phyloP scores from a whole-genome alignment of 2,888 invertebrate species.

The Sminthurides aquaticus region DNA sequence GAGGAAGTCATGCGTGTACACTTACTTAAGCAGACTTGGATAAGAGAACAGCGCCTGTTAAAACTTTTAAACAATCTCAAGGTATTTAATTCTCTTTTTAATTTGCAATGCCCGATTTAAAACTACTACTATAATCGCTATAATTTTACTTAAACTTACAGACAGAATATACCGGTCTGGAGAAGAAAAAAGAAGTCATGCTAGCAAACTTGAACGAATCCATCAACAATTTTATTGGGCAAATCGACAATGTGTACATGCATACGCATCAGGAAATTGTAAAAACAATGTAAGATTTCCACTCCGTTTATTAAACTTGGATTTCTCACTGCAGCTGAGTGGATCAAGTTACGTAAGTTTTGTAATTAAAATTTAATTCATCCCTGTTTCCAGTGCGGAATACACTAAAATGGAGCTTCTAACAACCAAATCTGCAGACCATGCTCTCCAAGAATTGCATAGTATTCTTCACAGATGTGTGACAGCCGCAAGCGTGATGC shows the following conservation, averaged over 20 bases:
- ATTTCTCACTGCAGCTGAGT: no score
- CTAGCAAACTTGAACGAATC: slow-evolving; percentile 20
- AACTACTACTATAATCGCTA: not conserved
- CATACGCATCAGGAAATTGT: slow-evolving; percentile 21
- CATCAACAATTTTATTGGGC: slow-evolving; percentile 22
- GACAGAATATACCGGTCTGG: slow-evolving; percentile 15
- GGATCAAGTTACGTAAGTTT: no score
- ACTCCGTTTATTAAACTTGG: not conserved
- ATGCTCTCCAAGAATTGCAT: slow-evolving; percentile 20
- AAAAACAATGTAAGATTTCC: slow-evolving; percentile 13
- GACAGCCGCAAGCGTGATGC: slow-evolving; percentile 11
- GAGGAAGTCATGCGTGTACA: slow-evolving; percentile 23
- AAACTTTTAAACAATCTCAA: slow-evolving; percentile 7
- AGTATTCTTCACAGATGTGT: slow-evolving; percentile 19
- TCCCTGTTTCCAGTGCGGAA: slow-evolving; percentile 11
- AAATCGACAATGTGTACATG: slow-evolving; percentile 22
- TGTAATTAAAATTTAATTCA: not conserved
- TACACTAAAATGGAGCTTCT: slow-evolving; percentile 25
- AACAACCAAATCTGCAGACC: slow-evolving; percentile 21
- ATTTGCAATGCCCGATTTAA: no score
- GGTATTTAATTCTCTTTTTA: not conserved
- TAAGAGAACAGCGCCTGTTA: slow-evolving; percentile 20
- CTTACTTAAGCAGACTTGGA: slow-evolving; percentile 23
- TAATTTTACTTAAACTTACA: no score
- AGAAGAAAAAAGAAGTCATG: slow-evolving; percentile 14